A percentile compares a stretch with the other conserved stretches of the same genome.
Conservation (phyloP, 2,113 vertebrate species). For the Colaptes auratus region DNA sequence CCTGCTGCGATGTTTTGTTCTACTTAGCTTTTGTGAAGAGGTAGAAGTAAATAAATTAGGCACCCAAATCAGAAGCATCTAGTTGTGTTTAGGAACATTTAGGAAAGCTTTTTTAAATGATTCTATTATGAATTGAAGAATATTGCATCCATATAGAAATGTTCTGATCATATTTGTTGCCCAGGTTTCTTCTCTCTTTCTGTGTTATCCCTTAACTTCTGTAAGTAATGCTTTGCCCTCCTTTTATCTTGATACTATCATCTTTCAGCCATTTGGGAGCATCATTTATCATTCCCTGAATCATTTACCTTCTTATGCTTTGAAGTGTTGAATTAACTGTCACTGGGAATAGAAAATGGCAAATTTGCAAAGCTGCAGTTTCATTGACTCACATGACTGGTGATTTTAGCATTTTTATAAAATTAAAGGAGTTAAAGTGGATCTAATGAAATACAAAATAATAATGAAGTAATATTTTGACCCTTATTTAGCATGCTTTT, state of each 20-base stretch:
- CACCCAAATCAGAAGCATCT: conserved; percentile 26
- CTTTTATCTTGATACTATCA: conserved; percentile 75
- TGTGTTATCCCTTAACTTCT: conserved; percentile 49
- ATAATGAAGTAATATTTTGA: neutral
- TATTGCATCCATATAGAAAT: neutral
- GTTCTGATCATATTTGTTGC: conserved; percentile 33
- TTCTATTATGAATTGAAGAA: neutral
- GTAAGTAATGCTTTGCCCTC: conserved; percentile 44
- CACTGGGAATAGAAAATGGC: conserved; percentile 75
- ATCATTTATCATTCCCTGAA: conserved; percentile 86
- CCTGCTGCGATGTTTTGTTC: conserved; percentile 75
- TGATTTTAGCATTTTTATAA: conserved; percentile 49
- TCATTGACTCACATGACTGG: conserved; percentile 27
- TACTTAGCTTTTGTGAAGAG: conserved; percentile 56
- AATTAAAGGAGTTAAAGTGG: neutral
- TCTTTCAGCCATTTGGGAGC: conserved; percentile 79
- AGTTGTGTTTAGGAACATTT: neutral
- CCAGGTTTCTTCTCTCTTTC: conserved; percentile 52
- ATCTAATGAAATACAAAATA: conserved; percentile 28
- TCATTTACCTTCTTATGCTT: conserved; percentile 82
- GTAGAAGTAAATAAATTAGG: conserved; percentile 64
- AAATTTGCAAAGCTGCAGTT: conserved; percentile 48
- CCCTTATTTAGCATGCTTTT: conserved; percentile 16
- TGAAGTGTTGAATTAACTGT: conserved; percentile 86
- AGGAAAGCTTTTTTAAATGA: neutral